Conservation (phyloP, 2,113 vertebrate genomes). For the Hippocampus abdominalis region DNA sequence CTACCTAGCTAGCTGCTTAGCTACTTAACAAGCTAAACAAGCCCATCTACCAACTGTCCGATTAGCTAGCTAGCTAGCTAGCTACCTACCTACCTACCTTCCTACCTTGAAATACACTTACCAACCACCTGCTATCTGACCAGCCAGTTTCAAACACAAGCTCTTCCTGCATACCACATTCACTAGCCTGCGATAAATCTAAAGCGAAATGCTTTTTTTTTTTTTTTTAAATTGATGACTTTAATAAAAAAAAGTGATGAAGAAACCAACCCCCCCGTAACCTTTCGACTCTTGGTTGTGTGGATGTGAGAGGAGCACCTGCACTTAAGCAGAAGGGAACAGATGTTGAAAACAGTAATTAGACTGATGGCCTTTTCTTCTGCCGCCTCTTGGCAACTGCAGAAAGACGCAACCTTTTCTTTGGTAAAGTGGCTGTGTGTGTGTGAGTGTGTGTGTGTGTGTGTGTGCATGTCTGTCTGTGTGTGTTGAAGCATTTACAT, state of each 20-base stretch:
- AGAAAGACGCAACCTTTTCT: conserved; percentile 34
- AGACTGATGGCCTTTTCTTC: conserved; percentile 59
- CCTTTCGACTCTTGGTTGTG: background rate
- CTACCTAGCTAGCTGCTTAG: too few species aligned
- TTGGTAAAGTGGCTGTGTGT: conserved; percentile 24
- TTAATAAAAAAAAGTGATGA: conserved; percentile 1
- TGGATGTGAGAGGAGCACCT: background rate
- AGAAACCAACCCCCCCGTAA: background rate
- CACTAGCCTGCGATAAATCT: background rate
- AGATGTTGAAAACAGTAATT: conserved; percentile 58
- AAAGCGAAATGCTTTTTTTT: background rate
- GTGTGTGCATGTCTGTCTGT: conserved; percentile 5
- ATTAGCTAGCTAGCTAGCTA: background rate
- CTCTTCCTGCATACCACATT: background rate
- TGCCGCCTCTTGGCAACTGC: conserved; percentile 57
- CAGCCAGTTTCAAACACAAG: background rate
- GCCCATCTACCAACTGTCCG: too few species aligned
- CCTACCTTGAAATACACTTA: background rate
- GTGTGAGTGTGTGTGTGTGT: conserved; percentile 15
- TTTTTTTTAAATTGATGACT: background rate
- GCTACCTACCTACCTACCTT: background rate
- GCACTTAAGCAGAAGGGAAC: conserved; percentile 8
- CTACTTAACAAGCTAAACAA: too few species aligned
- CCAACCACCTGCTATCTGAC: background rate
- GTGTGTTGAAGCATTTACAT: conserved; percentile 22